Evolutionary conservation across 2,113 vertebrate genomes (phyloP), one percentile per base, ranked within the genome.

Genomic region (Hirundichthys speculiger): DNA sequence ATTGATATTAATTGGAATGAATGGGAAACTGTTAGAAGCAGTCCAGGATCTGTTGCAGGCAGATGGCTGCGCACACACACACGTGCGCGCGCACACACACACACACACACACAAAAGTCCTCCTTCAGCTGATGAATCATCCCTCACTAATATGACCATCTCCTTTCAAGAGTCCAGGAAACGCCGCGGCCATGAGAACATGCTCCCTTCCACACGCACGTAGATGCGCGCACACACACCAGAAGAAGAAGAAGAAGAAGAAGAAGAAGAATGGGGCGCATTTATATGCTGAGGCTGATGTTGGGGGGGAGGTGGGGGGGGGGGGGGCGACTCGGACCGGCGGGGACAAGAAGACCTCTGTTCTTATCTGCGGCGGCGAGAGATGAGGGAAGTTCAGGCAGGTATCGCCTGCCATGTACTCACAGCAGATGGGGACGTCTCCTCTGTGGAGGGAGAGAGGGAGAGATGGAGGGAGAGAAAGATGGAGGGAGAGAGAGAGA

Each of bases 281-380:
- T 93, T 92, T 92, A 93, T 92, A 91, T 92, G 91, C 91, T 80
- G 77, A 21, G 83, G 86, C 83, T 82, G 89, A 64, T 84, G 84
- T 87, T 80, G 87, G 67, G 79, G 86, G 77, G 86, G 77, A 82
- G n/a, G n/a, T 45, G 70, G 86, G 75, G 86, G 80, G 64, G 80
- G 75, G 83, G 60, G 75, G 81, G 88, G 91, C 89, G 88, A 86
- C 86, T 85, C 89, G 90, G 92, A 90, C n/a, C 89, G 90, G 75
- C 61, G 24, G 86, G 88, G 88, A 93, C 92, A 93, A 93, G 90
- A 89, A 87, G 88, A 85, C 87, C 91, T 90, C 90, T 93, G 92
- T 93, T 91, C 89, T 88, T 83, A 86, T 90, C 86, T 83, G 80
- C 25, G 14, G 53, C 30, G 54, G 64, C 21, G 66, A 75, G 70